Conservation (phyloP, 92 coral and sea anemone genomes). For the Palythoa grandiflora region DNA sequence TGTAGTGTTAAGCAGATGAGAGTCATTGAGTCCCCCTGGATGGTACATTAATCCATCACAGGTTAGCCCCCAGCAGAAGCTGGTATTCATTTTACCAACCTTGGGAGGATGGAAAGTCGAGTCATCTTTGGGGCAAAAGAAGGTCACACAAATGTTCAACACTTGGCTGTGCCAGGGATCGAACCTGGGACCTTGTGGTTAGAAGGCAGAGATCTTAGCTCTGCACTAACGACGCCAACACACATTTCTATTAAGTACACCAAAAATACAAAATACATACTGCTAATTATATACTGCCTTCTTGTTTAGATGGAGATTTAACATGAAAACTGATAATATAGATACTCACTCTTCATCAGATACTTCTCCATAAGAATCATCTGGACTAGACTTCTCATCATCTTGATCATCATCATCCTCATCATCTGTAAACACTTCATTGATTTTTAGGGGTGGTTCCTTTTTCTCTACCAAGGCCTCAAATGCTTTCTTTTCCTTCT, state of each 20-base stretch:
- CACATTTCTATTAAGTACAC: too few relatives aligned
- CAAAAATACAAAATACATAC: neutral
- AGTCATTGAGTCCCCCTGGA: too few relatives aligned
- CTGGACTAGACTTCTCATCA: constrained; percentile 87
- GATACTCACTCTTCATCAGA: constrained; percentile 71
- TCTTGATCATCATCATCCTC: constrained; percentile 98
- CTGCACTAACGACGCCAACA: neutral
- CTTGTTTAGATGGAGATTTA: neutral
- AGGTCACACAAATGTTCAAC: too few relatives aligned
- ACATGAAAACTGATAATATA: too few relatives aligned
- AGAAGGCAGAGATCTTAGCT: neutral
- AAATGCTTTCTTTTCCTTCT: constrained; percentile 83
- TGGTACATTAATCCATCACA: too few relatives aligned
- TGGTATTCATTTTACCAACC: too few relatives aligned
- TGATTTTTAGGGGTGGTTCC: constrained; percentile 86
- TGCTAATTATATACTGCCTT: neutral
- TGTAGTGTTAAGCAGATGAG: too few relatives aligned
- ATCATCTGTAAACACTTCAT: constrained; percentile 97
- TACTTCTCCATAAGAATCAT: constrained; percentile 82
- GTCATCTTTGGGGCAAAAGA: too few relatives aligned
- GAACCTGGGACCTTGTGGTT: neutral
- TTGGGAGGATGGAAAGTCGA: too few relatives aligned
- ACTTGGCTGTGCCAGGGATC: too few relatives aligned
- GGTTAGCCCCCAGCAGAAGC: too few relatives aligned
- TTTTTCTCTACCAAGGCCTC: constrained; percentile 91